Evolutionary conservation across 2,113 vertebrate genomes (phyloP), one percentile per base, ranked within the genome.

Genomic region (Azemiops feae): DNA sequence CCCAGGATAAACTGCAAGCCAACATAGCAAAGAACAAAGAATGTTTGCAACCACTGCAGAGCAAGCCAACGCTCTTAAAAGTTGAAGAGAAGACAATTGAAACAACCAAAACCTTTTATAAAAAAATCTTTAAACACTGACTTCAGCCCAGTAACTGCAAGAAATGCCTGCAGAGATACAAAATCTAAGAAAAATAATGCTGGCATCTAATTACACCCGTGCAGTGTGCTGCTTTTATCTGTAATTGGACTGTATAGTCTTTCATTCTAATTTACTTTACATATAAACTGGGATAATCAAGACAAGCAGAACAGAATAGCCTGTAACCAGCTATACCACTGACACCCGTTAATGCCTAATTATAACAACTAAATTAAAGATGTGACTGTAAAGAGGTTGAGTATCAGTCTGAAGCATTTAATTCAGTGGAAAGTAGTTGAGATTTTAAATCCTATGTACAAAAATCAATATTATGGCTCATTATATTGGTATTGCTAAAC

Each of bases 221-320:
- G 97, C 98, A 98, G 98, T 99, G 98, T 98, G 98, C 99, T 98
- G 98, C 98, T 99, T 99, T 99, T 99, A 99, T 99, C 99, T 98
- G 98, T 99, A 99, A 99, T 99, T 99, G 99, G 99, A 99, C 99
- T 98, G 99, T 98, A 99, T 99, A 99, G 98, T 98, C 99, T 99
- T 99, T 99, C 98, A 99, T 99, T 99, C 99, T 99, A 99, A 99
- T 99, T 99, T 99, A 99, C 99, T 99, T 99, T 99, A 98, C 98
- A 98, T 98, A 99, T 98, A 99, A 99, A 99, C 98, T 98, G 98
- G 98, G 99, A 99, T 99, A 99, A 99, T 99, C 99, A 99, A 99
- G 99, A 99, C 99, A 99, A 99, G 99, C 99, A 99, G 99, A 99
- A 99, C 98, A 98, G 99, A 99, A 98, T 98, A 98, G 98, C 98